Evolutionary conservation across 2,113 vertebrate species (phyloP).

Genomic region (Aramus guarauna): DNA sequence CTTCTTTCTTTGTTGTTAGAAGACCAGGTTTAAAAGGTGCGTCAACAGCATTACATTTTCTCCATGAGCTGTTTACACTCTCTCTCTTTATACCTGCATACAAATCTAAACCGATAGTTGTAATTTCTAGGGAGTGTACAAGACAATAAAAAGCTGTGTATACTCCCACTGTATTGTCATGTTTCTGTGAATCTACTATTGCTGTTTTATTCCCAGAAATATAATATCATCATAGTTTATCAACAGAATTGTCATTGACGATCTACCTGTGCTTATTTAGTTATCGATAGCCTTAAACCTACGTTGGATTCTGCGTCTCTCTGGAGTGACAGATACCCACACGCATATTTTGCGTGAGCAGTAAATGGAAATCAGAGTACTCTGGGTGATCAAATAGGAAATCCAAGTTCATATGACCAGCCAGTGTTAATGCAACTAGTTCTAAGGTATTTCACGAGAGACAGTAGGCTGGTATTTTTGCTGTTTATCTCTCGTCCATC

Average conservation of each 20-base stretch:
- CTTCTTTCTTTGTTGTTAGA: background rate
- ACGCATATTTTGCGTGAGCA: rapidly evolving
- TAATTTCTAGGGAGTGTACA: background rate
- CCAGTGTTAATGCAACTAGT: background rate
- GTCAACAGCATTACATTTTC: background rate
- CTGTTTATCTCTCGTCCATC: background rate
- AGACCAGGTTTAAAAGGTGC: background rate
- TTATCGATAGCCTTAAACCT: background rate
- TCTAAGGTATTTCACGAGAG: background rate
- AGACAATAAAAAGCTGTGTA: background rate
- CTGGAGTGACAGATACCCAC: background rate
- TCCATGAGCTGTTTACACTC: background rate
- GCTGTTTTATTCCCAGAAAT: conserved; percentile 12
- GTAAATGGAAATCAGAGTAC: background rate
- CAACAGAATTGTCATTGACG: background rate
- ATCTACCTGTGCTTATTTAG: background rate
- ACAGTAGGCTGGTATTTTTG: background rate
- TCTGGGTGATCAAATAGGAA: background rate
- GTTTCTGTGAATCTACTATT: conserved; percentile 11
- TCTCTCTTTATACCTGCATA: background rate
- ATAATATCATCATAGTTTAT: background rate
- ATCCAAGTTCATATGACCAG: background rate
- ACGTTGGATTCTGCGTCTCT: too few species aligned
- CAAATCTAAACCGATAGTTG: conserved; percentile 23
- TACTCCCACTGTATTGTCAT: background rate